Conservation (phyloP, 1,140 invertebrate genomes). For the Oreohelix idahoensis region DNA sequence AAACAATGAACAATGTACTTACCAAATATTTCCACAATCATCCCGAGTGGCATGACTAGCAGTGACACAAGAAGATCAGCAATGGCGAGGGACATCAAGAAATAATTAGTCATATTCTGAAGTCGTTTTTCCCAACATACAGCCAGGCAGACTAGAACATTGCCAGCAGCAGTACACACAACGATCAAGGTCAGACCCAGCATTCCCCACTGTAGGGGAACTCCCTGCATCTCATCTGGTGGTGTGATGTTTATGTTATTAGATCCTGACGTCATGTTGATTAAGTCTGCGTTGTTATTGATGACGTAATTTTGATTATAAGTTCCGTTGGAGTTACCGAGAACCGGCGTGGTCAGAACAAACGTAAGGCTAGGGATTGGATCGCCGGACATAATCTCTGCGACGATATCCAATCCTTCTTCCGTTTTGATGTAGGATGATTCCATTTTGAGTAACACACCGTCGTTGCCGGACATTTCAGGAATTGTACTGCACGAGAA, state of each 20-base stretch:
- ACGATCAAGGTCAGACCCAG: slow-evolving; percentile 78
- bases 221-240: neutral
- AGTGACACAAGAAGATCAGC: slow-evolving; percentile 96
- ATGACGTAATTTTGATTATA: neutral
- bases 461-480: no score
- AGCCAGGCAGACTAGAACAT: slow-evolving; percentile 94
- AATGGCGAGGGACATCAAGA: slow-evolving; percentile 96
- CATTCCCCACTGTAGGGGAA: slow-evolving; percentile 58
- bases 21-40: slow-evolving; percentile 81
- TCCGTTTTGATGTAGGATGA: neutral
- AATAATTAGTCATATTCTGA: slow-evolving; percentile 97
- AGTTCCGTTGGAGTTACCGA: neutral
- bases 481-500: no score
- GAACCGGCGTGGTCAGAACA: neutral
- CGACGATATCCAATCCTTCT: neutral
- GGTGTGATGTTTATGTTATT: neutral
- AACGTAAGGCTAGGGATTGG: neutral
- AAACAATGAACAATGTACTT: slow-evolving; percentile 43
- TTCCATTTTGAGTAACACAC: neutral
- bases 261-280: neutral
- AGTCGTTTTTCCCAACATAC: slow-evolving; percentile 97
- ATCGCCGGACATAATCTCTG: neutral
- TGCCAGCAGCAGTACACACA: slow-evolving; percentile 90
- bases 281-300: neutral
- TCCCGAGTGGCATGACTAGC: slow-evolving; percentile 95